These are phyloP conservation scores for Drosophila ficusphila DNA, from an alignment of 1,140 invertebrate species.

Conservation along the genomic window DNA sequence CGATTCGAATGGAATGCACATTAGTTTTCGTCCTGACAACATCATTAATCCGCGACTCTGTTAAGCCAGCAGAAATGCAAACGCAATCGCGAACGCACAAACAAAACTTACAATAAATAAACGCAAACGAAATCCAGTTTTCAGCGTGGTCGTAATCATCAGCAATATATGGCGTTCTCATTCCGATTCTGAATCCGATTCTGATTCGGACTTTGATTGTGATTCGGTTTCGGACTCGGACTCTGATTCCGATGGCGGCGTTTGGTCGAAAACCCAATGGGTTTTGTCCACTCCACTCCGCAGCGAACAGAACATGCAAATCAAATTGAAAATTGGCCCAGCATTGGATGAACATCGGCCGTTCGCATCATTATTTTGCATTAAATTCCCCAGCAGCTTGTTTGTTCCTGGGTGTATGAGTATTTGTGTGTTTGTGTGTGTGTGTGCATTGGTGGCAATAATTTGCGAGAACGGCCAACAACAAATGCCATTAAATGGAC, in stretches of 20 bases:
- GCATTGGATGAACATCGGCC: conserved; percentile 5
- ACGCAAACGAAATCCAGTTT: conserved; percentile 29
- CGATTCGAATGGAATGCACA: conserved; percentile 12
- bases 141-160: conserved; percentile 15
- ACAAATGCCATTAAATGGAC: conserved; percentile 39
- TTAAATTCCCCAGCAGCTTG: conserved; percentile 40
- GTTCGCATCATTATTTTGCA: conserved; percentile 53
- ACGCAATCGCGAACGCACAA: too few relatives aligned
- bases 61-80: conserved; percentile 27
- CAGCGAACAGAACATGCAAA: conserved; percentile 48
- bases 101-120: conserved; percentile 41
- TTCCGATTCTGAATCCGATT: neutral
- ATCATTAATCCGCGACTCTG: conserved; percentile 30
- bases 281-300: conserved; percentile 2
- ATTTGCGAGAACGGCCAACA: conserved; percentile 30
- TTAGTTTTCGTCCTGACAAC: conserved; percentile 28
- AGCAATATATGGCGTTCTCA: neutral
- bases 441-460: conserved; percentile 30
- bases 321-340: conserved; percentile 53
- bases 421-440: conserved; percentile 1
- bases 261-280: too few relatives aligned
- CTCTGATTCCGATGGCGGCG: neutral
- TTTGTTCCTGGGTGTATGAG: too few relatives aligned
- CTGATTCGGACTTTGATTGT: neutral
- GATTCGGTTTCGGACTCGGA: neutral